Conservation (phyloP, 1,140 invertebrate genomes). For the Drosophila ficusphila region DNA sequence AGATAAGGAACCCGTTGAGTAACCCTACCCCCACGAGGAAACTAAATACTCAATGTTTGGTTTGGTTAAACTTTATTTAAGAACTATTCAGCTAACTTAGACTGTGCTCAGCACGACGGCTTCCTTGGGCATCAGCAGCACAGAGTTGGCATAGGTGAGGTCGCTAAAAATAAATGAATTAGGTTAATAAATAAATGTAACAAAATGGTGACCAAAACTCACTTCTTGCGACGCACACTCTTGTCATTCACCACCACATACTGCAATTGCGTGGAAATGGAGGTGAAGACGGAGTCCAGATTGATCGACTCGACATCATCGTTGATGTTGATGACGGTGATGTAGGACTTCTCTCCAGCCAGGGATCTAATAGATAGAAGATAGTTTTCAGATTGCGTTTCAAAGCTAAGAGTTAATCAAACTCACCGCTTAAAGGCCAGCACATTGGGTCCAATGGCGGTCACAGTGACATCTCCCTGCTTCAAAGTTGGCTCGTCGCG, state of each 20-base stretch:
- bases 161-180: slow-evolving; percentile 40
- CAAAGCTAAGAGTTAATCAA: rapidly evolving
- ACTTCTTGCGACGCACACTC: slow-evolving; percentile 73
- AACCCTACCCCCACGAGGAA: not conserved
- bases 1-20: slow-evolving; percentile 10
- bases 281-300: slow-evolving; percentile 55
- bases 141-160: slow-evolving; percentile 54
- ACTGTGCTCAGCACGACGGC: slow-evolving; percentile 70
- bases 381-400: rapidly evolving
- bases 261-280: slow-evolving; percentile 47
- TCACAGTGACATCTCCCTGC: slow-evolving; percentile 78
- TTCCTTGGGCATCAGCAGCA: slow-evolving; percentile 77
- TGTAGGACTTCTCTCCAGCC: slow-evolving; percentile 54
- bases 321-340: slow-evolving; percentile 68
- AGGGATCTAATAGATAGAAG: slow-evolving; percentile 35
- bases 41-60: not conserved
- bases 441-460: slow-evolving; percentile 81
- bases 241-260: slow-evolving; percentile 73
- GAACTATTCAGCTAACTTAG: slow-evolving; percentile 11
- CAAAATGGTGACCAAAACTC: slow-evolving; percentile 5
- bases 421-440: slow-evolving; percentile 85
- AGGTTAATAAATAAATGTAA: not conserved
- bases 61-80: slow-evolving; percentile 8
- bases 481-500: slow-evolving; percentile 73
- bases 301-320: slow-evolving; percentile 70